These are phyloP conservation scores for Aleiodes sp. DNA, from an alignment of 1,140 invertebrate genomes.

Conservation along the genomic window DNA sequence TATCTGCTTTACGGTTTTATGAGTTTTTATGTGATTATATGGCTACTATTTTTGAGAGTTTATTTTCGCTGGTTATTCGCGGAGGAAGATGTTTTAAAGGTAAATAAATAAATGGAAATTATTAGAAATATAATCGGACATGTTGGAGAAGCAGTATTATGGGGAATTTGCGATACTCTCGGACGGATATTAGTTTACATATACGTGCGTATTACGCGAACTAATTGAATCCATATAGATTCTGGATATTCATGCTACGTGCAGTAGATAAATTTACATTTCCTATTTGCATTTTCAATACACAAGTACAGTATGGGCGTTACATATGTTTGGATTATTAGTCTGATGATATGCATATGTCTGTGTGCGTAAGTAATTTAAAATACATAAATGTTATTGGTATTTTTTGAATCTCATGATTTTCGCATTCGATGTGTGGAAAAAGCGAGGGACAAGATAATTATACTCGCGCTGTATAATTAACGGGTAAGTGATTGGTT, in stretches of 20 bases:
- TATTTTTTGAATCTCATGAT: not conserved
- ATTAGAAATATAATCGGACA: too few species aligned
- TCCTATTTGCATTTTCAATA: conserved; percentile 30
- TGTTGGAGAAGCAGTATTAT: too few species aligned
- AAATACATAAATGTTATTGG: not conserved
- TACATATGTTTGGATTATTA: conserved; percentile 30
- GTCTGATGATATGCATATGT: conserved; percentile 23
- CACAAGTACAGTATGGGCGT: conserved; percentile 20
- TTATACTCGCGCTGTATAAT: not conserved
- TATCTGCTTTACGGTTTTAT: conserved; percentile 14
- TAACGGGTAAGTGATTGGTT: not conserved
- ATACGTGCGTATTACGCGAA: conserved; percentile 10
- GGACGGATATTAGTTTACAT: conserved; percentile 11
- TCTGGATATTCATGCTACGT: conserved; percentile 8
- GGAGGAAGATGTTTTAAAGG: too few species aligned
- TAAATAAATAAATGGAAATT: too few species aligned
- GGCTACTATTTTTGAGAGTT: not conserved
- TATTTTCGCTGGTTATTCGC: not conserved
- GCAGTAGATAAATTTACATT: conserved; percentile 31
- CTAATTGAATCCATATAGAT: conserved; percentile 30
- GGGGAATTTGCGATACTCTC: not conserved
- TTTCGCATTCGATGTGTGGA: not conserved
- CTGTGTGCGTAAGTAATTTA: not conserved
- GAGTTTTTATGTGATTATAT: conserved; percentile 12
- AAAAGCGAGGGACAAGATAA: not conserved